Percentiles rank a stretch among this genome's conserved stretches.
phyloP scores from a whole-genome alignment of 2,113 vertebrate genomes.

The Callospermophilus lateralis region DNA sequence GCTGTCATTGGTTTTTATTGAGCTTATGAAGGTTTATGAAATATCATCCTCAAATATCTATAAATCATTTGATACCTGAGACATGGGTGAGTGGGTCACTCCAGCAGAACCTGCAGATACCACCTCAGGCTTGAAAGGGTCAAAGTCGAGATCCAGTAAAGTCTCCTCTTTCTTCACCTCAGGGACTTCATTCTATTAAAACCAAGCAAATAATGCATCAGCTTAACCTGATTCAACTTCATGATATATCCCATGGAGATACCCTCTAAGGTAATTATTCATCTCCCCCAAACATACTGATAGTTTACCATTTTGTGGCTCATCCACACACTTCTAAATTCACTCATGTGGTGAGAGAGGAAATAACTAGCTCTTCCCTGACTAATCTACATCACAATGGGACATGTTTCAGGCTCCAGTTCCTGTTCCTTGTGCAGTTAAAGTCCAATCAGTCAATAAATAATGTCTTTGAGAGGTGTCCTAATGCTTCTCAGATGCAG shows the following conservation, averaged over 20 bases:
- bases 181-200: conserved; percentile 87
- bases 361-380: neutral
- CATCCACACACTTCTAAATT: neutral
- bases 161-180: conserved; percentile 92
- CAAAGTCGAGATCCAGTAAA: conserved; percentile 97
- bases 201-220: conserved; percentile 22
- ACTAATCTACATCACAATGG: neutral
- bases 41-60: neutral
- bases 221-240: neutral
- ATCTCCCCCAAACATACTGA: neutral
- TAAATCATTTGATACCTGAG: conserved; percentile 86
- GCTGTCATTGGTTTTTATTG: neutral
- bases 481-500: neutral
- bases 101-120: conserved; percentile 84
- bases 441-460: neutral
- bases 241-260: neutral
- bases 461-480: neutral
- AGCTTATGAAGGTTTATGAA: neutral
- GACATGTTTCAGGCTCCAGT: neutral
- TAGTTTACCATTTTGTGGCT: neutral
- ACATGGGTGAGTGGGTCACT: conserved; percentile 88
- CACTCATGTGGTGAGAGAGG: neutral
- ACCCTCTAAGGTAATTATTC: neutral
- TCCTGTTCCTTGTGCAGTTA: neutral
- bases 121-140: conserved; percentile 95